Percentiles rank a stretch among this genome's conserved stretches.
Conservation (phyloP, 2,113 vertebrate species). For the Nycticebus coucang region DNA sequence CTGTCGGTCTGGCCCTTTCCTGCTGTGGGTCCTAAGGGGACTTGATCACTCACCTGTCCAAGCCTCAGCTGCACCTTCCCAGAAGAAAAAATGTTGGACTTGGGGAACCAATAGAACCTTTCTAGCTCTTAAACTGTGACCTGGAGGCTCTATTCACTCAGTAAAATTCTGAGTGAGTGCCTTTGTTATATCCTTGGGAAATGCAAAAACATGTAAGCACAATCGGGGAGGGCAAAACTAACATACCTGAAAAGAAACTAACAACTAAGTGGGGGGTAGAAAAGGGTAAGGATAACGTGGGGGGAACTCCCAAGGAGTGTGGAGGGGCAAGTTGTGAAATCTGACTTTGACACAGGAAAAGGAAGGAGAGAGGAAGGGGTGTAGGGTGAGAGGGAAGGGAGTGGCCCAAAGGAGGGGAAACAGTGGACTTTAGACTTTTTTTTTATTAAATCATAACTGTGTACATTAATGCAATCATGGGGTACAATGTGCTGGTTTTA, state of each 20-base stretch:
- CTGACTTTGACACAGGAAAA: background rate
- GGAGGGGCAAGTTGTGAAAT: background rate
- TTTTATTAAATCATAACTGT: too few relatives aligned
- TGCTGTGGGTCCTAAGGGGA: background rate
- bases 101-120: background rate
- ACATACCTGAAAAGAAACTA: background rate
- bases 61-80: background rate
- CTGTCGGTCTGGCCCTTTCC: background rate
- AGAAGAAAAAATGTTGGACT: background rate
- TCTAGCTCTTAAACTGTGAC: background rate
- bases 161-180: background rate
- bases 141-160: background rate
- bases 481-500: too few relatives aligned
- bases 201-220: background rate
- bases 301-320: background rate
- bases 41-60: background rate
- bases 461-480: too few relatives aligned
- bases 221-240: background rate
- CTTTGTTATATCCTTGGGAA: background rate
- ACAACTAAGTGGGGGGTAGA: background rate
- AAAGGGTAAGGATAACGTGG: background rate
- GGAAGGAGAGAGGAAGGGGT: background rate
- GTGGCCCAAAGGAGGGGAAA: background rate
- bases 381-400: background rate
- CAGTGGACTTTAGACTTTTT: constrained; percentile 1